Evolutionary conservation across 2,888 invertebrate genomes (phyloP), one percentile per base, ranked within the genome.

Genomic region (Netelia fuscicornis): DNA sequence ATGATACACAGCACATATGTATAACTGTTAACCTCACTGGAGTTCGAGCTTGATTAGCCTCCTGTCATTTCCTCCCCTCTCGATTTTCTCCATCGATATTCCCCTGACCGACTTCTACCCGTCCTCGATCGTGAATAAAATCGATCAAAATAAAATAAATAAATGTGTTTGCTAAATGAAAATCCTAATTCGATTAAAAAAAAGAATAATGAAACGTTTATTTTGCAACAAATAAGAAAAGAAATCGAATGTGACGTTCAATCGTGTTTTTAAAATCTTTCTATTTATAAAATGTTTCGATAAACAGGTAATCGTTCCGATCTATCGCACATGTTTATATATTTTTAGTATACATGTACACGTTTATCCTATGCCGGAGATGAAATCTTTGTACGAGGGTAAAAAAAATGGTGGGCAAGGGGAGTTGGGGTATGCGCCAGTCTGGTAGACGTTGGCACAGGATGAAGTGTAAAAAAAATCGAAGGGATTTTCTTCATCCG

Each of bases 401-500:
- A 68, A 25, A 30, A 30, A 30, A 75, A 71, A 75, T 17, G 23
- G 44, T 37, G 65, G 17, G 54, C 5, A 62, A 76, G 60, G 74
- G 75, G 62, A 52, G 30, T 30, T 5, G 13, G 54, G 5, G 25
- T 11, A 54, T 52, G 30, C 65, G 71, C 58, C 17, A 13, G 79
- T 44, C 20, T 64, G 67, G 60, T 17, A 54, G 11, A 17, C 25
- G 56, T 77, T 65, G 70, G 64, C 9, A 44, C 75, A 58, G 65
- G 60, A 74, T 56, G 81, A 70, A 77, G 64, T 30, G 74, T 65
- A 81, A 83, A 86, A 85, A 86, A 86, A 81, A 78, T 84, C 85
- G 76, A 71, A 52, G 75, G 87, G 87, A 86, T 83, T 86, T 83
- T 56, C 71, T 86, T 87, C 81, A 90, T 90, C 89, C 89, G 89